Base-by-base conservation (phyloP, 1,140 invertebrate genomes). In the Drosophila erecta region DNA sequence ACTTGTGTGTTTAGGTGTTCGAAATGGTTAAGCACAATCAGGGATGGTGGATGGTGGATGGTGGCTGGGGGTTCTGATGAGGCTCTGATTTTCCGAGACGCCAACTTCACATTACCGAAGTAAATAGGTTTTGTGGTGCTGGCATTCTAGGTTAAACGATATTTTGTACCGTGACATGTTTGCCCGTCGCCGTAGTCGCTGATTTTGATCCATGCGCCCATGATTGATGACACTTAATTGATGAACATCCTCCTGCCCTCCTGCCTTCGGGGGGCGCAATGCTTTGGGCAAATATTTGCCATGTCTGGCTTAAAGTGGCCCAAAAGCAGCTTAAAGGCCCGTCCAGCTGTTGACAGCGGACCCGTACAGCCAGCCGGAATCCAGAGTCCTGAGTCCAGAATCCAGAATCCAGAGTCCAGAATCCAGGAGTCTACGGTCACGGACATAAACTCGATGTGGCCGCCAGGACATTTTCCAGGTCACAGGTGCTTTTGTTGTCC, bases 181-280 rank as follows among this genome's bases (percentile, higher is more conserved):
- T 89, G 76, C 59, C 41, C 62, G 67, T 78, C 62, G 56, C 66
- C 53, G 62, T 69, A 81, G 70, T 76, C 71, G 56, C 60, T 78
- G 76, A 79, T 87, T 81, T 83, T 62, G 83, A 78, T 77, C 67
- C 69, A 66, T 74, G 57, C 64, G 57, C 53, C 49, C 72, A 89
- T 89, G 84, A 89, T 89, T 89, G 84, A 89, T 89, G 84, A 78
- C 76, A 89, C 76, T 89, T 89, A 89, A 89, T 89, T 89, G 83
- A 87, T 76, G 84, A 84, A 84, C 76, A 76, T 64, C 55, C 62
- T 41, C 51, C 50, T 35, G 37, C 46, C 55, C 62, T 41, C 51
- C 50, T 35, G 37, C 46, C 46, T 27, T 12, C 40, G 38, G 38
- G 55, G 15, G 8, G 8, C 30, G 47, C 40, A 73, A 61, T 72